Percentiles rank a stretch among this genome's conserved stretches.
These are phyloP conservation scores for Meghimatium bilineatum DNA, from an alignment of 2,888 invertebrate species.

Conservation along the genomic window DNA sequence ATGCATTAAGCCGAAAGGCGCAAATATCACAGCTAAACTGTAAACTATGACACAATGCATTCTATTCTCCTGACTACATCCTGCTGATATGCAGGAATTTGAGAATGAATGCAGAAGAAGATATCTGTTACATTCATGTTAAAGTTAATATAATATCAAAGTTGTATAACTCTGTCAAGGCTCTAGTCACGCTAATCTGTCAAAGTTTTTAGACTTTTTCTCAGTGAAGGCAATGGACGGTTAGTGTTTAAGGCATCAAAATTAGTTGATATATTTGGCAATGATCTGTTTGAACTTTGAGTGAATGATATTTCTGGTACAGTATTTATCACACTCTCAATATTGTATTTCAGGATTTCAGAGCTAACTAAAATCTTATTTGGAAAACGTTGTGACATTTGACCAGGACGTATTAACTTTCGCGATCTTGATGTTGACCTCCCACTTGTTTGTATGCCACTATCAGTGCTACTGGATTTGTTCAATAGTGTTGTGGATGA, in stretches of 20 bases:
- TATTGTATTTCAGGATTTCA: neutral
- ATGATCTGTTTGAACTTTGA: neutral
- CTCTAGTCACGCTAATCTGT: neutral
- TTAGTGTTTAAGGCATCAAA: neutral
- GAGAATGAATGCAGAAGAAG: too few species aligned
- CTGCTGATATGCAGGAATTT: too few species aligned
- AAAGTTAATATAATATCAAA: neutral
- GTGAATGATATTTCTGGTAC: neutral
- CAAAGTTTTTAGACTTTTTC: neutral
- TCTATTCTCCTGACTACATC: too few species aligned
- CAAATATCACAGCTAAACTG: too few species aligned
- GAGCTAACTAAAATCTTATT: constrained; percentile 38
- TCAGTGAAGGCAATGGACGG: constrained; percentile 11
- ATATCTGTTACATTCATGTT: too few species aligned
- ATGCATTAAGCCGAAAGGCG: too few species aligned
- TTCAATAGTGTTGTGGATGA: neutral
- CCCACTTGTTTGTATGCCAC: neutral
- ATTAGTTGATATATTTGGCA: neutral
- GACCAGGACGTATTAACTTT: constrained; percentile 27
- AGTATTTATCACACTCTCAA: neutral
- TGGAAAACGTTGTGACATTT: constrained; percentile 38
- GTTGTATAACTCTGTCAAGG: neutral
- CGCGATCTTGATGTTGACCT: neutral
- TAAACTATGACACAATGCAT: too few species aligned
- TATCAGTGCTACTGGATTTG: neutral